A percentile compares a stretch with the other conserved stretches of the same genome.
Evolutionary conservation across 2,888 invertebrate genomes (phyloP).

Genomic region (Morpho achilles): DNA sequence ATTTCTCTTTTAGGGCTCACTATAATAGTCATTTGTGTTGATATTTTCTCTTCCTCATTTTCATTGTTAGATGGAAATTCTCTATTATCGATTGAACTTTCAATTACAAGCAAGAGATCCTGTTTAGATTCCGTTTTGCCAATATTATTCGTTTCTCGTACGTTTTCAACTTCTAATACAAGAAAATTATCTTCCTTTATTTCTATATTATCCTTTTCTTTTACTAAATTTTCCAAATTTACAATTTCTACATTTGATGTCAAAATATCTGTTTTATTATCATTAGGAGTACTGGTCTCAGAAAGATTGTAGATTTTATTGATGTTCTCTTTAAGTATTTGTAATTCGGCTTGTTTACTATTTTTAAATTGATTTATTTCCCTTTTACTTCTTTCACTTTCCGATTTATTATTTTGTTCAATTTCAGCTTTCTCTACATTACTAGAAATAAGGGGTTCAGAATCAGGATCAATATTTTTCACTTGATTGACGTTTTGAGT

Average conservation of each 20-base stretch:
- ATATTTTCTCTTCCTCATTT: slow-evolving; percentile 26
- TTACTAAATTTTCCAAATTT: slow-evolving; percentile 7
- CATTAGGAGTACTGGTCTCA: slow-evolving; percentile 24
- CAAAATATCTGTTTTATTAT: background rate
- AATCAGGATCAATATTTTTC: background rate
- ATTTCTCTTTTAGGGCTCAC: slow-evolving; percentile 43
- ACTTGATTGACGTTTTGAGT: slow-evolving; percentile 27
- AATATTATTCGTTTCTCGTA: slow-evolving; percentile 35
- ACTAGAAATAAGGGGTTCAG: background rate
- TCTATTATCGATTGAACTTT: slow-evolving; percentile 40
- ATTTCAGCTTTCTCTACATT: slow-evolving; percentile 1
- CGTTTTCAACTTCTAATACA: slow-evolving; percentile 46
- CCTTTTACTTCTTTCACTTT: background rate
- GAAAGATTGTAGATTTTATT: slow-evolving; percentile 41
- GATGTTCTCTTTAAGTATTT: slow-evolving; percentile 46
- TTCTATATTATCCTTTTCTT: slow-evolving; percentile 14
- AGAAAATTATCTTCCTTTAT: slow-evolving; percentile 37
- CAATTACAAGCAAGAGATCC: slow-evolving; percentile 42
- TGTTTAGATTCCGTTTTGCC: slow-evolving; percentile 32
- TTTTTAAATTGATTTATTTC: background rate
- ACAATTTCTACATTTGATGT: background rate
- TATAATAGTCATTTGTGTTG: slow-evolving; percentile 46
- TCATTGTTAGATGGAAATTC: slow-evolving; percentile 12
- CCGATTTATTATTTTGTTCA: slow-evolving; percentile 4
- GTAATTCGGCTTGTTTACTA: slow-evolving; percentile 37